These are phyloP conservation scores for Xylocopa sonorina DNA, from an alignment of 1,140 invertebrate species.

Conservation along the genomic window DNA sequence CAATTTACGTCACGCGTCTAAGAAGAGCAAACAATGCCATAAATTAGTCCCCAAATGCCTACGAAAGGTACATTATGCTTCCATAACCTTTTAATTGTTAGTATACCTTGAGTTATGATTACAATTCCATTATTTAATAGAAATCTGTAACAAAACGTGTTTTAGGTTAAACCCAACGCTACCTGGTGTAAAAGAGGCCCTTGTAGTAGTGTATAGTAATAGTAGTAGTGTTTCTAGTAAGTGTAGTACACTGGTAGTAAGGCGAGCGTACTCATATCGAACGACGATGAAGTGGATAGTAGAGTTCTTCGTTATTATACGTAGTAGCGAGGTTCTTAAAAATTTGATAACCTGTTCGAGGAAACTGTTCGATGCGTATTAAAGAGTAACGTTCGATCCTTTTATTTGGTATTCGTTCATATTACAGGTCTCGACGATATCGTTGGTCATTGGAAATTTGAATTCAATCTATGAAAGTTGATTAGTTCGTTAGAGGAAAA, in stretches of 20 bases:
- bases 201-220: background rate
- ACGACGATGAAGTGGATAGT: slow-evolving; percentile 19
- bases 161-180: slow-evolving; percentile 2
- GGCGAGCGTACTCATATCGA: slow-evolving; percentile 9
- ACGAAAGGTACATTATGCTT: no score
- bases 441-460: background rate
- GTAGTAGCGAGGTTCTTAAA: no score
- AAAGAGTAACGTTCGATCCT: background rate
- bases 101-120: no score
- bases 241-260: slow-evolving; percentile 10
- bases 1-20: no score
- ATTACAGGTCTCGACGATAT: background rate
- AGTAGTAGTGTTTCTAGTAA: slow-evolving; percentile 16
- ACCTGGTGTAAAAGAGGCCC: background rate
- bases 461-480: background rate
- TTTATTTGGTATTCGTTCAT: no score
- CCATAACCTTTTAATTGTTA: no score
- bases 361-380: background rate
- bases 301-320: background rate
- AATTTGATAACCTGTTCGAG: background rate
- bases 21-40: no score
- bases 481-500: background rate
- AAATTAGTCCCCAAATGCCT: no score
- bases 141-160: background rate
- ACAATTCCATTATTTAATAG: no score